phyloP scores from a whole-genome alignment of 2,113 vertebrate genomes.

The Sceloporus undulatus region DNA sequence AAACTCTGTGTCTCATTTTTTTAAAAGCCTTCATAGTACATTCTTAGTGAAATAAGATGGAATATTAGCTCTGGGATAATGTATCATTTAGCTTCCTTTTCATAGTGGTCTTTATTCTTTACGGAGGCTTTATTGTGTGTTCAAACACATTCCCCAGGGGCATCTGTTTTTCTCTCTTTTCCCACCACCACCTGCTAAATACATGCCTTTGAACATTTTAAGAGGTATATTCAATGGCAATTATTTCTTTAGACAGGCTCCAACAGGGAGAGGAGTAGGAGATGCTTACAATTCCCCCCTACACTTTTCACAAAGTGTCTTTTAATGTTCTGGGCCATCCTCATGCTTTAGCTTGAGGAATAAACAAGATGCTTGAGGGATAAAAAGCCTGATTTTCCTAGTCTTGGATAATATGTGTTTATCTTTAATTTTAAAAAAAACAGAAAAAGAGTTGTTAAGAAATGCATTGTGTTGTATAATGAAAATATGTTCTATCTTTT shows the following conservation, averaged over 20 bases:
- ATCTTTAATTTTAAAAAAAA: neutral
- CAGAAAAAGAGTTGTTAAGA: neutral
- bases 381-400: neutral
- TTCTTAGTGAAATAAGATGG: conserved; percentile 23
- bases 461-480: neutral
- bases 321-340: neutral
- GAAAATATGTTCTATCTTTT: neutral
- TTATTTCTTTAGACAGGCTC: conserved; percentile 8
- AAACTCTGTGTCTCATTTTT: conserved; percentile 29
- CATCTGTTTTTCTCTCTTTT: neutral
- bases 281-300: neutral
- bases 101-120: conserved; percentile 36
- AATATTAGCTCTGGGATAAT: conserved; percentile 41
- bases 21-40: conserved; percentile 23
- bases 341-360: rapidly evolving
- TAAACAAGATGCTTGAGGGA: rapidly evolving
- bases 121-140: conserved; percentile 50
- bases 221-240: neutral
- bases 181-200: neutral
- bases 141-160: conserved; percentile 40
- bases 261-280: neutral
- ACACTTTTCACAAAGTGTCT: neutral
- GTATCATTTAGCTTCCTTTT: conserved; percentile 54
- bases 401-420: neutral
- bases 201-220: conserved; percentile 7